Evolutionary conservation across 1,140 invertebrate species (phyloP).

Genomic region (Zeugodacus cucurbitae): DNA sequence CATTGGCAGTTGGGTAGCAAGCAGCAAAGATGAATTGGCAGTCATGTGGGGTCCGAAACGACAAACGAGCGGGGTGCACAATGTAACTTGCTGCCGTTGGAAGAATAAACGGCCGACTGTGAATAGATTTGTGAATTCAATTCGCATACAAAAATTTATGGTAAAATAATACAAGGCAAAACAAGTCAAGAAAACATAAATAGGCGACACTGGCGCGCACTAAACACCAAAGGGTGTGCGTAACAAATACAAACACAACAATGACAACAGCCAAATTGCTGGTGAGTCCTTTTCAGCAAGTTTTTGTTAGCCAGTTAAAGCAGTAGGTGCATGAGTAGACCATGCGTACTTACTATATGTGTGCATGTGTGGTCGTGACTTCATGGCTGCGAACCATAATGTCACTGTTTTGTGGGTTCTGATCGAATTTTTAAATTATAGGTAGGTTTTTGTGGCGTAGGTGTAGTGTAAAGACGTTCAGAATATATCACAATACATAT

Average conservation of each 20-base stretch:
- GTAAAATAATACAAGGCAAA: background rate
- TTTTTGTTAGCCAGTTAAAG: background rate
- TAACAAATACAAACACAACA: background rate
- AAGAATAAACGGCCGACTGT: conserved; percentile 4
- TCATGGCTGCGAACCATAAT: background rate
- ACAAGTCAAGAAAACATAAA: conserved; percentile 1
- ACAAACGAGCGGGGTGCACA: background rate
- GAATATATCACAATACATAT: no score
- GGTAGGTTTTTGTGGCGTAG: background rate
- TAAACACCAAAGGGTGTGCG: background rate
- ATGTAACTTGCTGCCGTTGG: background rate
- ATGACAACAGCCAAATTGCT: background rate
- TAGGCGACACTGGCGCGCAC: background rate
- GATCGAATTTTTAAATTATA: background rate
- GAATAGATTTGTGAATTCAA: conserved; percentile 19
- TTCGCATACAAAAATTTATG: conserved; percentile 27
- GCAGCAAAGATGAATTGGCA: background rate
- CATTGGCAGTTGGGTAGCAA: background rate
- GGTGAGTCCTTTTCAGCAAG: background rate
- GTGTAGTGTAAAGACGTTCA: background rate
- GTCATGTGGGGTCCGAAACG: no score
- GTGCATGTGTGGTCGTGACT: background rate
- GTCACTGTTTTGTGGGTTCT: background rate
- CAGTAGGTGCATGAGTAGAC: background rate
- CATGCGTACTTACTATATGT: background rate